These are phyloP conservation scores for Venturia canescens DNA, from an alignment of 1,140 invertebrate species.

Conservation along the genomic window DNA sequence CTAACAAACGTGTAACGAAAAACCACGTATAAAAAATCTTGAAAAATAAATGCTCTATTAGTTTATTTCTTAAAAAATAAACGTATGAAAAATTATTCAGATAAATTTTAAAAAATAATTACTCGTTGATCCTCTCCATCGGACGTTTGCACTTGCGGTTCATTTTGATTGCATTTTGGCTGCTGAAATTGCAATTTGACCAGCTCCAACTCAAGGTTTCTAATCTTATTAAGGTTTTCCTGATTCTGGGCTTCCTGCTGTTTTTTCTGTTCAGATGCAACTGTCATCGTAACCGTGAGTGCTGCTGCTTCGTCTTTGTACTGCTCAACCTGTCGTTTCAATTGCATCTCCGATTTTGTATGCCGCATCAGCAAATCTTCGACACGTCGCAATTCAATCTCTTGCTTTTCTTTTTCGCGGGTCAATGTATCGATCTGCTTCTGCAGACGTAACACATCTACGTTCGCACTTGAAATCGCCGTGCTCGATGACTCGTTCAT, in stretches of 20 bases:
- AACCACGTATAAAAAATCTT: no score
- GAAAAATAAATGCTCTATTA: no score
- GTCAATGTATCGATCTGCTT: slow-evolving; percentile 9
- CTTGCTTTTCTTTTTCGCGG: slow-evolving; percentile 5
- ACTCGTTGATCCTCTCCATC: not conserved
- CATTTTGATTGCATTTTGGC: not conserved
- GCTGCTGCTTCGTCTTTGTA: not conserved
- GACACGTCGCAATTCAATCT: not conserved
- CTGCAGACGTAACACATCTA: not conserved
- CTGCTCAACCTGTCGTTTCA: not conserved
- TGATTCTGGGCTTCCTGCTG: not conserved
- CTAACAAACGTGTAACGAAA: no score
- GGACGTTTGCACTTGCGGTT: not conserved
- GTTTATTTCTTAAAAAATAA: no score
- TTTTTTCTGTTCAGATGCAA: not conserved
- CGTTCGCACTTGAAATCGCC: not conserved
- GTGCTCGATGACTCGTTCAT: not conserved
- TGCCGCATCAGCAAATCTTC: slow-evolving; percentile 8
- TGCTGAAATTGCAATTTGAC: not conserved
- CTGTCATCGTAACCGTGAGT: not conserved
- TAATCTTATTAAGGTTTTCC: not conserved
- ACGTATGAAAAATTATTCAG: no score
- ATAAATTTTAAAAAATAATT: not conserved
- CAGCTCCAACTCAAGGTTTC: not conserved
- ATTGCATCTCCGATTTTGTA: not conserved